phyloP scores from a whole-genome alignment of 2,113 vertebrate species.

The Ochotona princeps region DNA sequence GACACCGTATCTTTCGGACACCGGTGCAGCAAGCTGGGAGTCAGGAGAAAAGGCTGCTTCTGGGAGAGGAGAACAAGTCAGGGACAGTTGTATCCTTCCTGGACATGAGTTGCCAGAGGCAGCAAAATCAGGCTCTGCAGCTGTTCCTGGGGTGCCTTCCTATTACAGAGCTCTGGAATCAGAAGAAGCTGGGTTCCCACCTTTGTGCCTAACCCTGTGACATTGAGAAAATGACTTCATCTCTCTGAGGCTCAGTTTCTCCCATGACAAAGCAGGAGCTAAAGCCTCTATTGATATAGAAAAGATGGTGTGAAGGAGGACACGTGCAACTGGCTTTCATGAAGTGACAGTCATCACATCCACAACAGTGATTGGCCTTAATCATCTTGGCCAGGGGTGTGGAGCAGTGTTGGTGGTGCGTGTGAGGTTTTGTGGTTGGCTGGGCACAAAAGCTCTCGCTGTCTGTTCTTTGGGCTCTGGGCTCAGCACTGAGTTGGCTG shows the following conservation, averaged over 20 bases:
- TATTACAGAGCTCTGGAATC: not conserved
- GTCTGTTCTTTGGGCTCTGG: not conserved
- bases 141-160: not conserved
- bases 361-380: too few relatives aligned
- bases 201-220: not conserved
- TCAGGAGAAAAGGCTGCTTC: not conserved
- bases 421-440: not conserved
- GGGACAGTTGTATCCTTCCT: not conserved
- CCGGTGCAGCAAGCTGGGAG: not conserved
- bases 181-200: not conserved
- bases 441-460: not conserved
- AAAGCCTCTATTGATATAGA: not conserved
- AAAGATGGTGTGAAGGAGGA: not conserved
- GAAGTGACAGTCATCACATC: not conserved
- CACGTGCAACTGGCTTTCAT: too few relatives aligned
- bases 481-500: not conserved
- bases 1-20: not conserved
- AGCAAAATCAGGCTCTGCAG: too few relatives aligned
- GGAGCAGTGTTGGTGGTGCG: accelerated
- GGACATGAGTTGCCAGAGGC: not conserved
- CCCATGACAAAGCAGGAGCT: not conserved
- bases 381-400: not conserved
- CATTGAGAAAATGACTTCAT: not conserved
- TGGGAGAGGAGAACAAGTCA: not conserved
- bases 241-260: not conserved